phyloP scores from a whole-genome alignment of 2,113 vertebrate genomes.

The Pseudopodoces humilis region DNA sequence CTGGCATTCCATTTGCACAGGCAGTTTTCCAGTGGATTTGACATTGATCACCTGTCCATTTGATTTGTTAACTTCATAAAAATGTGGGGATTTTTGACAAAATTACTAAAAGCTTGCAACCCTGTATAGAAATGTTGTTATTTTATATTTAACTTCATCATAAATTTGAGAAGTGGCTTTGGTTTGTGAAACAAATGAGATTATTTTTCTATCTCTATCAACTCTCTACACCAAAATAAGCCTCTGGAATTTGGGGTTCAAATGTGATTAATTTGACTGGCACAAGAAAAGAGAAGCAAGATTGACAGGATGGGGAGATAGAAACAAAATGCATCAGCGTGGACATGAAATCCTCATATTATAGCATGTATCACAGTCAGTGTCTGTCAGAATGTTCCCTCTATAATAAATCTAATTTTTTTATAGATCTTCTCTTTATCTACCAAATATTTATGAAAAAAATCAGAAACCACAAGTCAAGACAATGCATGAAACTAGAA shows the following conservation, averaged over 20 bases:
- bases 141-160: conserved; percentile 22
- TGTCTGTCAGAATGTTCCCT: neutral
- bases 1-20: conserved; percentile 40
- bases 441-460: neutral
- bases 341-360: neutral
- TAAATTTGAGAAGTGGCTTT: neutral
- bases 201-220: neutral
- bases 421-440: neutral
- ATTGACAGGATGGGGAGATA: neutral
- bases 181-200: neutral
- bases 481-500: neutral
- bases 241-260: neutral
- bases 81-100: conserved; percentile 36
- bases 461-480: neutral
- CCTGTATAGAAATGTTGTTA: neutral
- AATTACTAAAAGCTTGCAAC: conserved; percentile 39
- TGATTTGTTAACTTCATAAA: conserved; percentile 58
- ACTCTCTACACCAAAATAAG: neutral
- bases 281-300: neutral
- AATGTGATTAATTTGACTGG: neutral
- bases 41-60: conserved; percentile 56
- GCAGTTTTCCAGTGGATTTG: conserved; percentile 51
- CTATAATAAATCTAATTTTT: neutral
- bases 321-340: neutral
- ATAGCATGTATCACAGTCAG: neutral